Evolutionary conservation across 2,113 vertebrate genomes (phyloP), one percentile per base, ranked within the genome.

Genomic region (Sarotherodon lohbergeri): DNA sequence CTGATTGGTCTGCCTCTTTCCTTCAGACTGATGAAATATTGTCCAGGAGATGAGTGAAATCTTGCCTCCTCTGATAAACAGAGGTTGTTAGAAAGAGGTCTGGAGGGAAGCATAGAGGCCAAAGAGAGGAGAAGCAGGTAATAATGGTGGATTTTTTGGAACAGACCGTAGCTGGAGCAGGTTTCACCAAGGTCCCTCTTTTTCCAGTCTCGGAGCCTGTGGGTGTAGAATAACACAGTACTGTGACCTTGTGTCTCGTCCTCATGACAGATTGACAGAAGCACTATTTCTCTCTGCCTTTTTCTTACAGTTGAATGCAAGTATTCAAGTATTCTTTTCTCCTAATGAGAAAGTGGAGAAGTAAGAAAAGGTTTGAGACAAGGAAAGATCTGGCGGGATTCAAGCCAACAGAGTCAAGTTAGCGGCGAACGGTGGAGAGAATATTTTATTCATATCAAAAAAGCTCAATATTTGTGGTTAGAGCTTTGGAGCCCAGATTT

Each of bases 31-130:
- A 87, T 95, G 95, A 96, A 94, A 95, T 93, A 93, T 82, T 36
- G 90, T 59, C 84, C 90, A 90, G 91, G 83, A 87, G 93, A 96
- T 94, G 95, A 96, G 90, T 95, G 95, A 95, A 93, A 93, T 86
- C 87, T 90, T 89, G 91, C 92, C 94, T 46, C 88, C 82, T 80
- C 86, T 90, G 93, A 95, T 95, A 93, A 94, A 94, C 90, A 91
- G 81, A 90, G 91, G 85, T 83, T 86, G 88, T 79, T 83, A 81
- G 56, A 81, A 56, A 73, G 80, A 73, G 81, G 85, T 87, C 87
- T 83, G 85, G 82, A 82, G 63, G 88, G 90, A 89, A 43, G 78
- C 61, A 12, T n/a, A 66, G 54, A 82, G 88, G 88, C 80, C 27
- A 48, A n/a, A 56, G 17, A 27, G 50, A 91, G 73, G 79, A 92